Evolutionary conservation across 1,140 invertebrate genomes (phyloP).

Genomic region (Brachionus paranguensis): DNA sequence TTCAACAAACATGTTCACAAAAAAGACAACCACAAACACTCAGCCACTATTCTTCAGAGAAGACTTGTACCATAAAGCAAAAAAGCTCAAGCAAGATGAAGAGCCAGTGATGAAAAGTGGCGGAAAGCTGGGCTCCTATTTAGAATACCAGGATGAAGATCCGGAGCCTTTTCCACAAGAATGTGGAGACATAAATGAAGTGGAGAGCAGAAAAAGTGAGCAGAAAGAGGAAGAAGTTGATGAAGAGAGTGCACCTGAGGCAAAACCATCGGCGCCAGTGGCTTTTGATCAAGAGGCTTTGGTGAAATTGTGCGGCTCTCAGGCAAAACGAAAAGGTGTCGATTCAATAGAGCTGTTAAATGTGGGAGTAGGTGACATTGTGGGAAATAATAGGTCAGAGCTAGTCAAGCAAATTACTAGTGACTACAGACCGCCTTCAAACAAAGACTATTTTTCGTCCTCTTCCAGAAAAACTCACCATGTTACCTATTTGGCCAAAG

Average conservation of each 20-base stretch:
- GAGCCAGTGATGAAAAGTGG: not conserved
- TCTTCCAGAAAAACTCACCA: constrained; percentile 9
- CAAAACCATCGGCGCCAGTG: not conserved
- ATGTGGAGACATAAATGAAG: not conserved
- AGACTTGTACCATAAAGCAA: not conserved
- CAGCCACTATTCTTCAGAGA: not conserved
- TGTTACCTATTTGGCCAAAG: constrained; percentile 34
- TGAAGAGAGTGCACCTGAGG: not conserved
- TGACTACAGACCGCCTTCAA: constrained; percentile 15
- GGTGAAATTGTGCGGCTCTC: constrained; percentile 16
- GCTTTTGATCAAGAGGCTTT: constrained; percentile 16
- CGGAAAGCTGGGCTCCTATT: not conserved
- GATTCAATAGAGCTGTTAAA: not conserved
- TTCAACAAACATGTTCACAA: not conserved
- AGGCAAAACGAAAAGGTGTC: not conserved
- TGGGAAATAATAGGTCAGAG: constrained; percentile 16
- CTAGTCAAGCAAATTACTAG: constrained; percentile 29
- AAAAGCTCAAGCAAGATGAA: not conserved
- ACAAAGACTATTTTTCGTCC: constrained; percentile 30
- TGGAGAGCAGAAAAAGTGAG: not conserved
- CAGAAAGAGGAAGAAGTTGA: not conserved
- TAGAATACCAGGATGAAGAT: not conserved
- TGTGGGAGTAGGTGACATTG: not conserved
- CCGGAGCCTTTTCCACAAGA: not conserved
- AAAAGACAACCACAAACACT: not conserved